These are phyloP conservation scores for Pseudorectes ferrugineus DNA, from an alignment of 2,113 vertebrate species.

Conservation along the genomic window DNA sequence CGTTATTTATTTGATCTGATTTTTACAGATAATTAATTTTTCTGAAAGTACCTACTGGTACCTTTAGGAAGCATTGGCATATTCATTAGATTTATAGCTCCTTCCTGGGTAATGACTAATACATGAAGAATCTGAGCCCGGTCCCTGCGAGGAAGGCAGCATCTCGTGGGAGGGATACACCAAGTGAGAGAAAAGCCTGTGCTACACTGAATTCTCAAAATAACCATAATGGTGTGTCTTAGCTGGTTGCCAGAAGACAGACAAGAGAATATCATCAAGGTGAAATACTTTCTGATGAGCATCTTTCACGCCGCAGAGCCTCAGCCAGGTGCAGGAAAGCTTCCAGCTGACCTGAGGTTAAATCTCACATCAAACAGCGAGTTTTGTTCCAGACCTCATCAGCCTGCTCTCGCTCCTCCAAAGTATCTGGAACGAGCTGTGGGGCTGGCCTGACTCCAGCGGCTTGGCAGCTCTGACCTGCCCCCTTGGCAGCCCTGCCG, in stretches of 20 bases:
- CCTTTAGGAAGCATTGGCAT: not conserved
- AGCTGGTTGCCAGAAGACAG: not conserved
- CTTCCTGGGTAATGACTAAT: slow-evolving; percentile 31
- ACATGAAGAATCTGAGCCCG: not conserved
- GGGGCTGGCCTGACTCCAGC: not conserved
- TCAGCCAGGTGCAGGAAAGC: not conserved
- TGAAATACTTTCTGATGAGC: not conserved
- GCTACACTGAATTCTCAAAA: not conserved
- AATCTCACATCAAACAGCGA: not conserved
- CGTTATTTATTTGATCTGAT: slow-evolving; percentile 30
- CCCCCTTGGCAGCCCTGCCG: not conserved
- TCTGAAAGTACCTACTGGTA: not conserved
- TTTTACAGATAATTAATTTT: slow-evolving; percentile 32
- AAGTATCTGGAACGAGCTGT: not conserved
- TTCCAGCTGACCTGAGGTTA: not conserved
- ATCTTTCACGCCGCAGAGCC: not conserved
- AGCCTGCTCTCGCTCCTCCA: not conserved
- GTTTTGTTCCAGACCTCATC: not conserved
- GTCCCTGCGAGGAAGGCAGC: not conserved
- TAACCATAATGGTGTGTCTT: not conserved
- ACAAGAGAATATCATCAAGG: not conserved
- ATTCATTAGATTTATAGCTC: slow-evolving; percentile 13
- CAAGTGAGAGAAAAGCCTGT: not conserved
- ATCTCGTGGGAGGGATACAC: not conserved
- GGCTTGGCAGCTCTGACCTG: not conserved